Conservation (phyloP, 2,888 invertebrate species). For the Barypeithes pellucidus region DNA sequence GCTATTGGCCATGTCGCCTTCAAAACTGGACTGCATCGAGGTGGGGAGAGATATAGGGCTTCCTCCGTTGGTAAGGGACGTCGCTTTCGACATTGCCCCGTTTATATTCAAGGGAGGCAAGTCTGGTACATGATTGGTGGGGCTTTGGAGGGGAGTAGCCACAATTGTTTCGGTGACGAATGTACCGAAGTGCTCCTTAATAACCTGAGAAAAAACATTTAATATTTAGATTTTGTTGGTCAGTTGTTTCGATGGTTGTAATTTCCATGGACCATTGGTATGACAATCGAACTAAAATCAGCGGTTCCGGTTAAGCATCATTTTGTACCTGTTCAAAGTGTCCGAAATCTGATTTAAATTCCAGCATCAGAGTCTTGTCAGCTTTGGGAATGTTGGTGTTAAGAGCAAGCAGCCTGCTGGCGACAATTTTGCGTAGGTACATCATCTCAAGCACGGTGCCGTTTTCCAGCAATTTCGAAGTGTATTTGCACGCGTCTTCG, state of each 20-base stretch:
- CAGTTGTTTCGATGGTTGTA: too few relatives aligned
- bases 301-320: too few relatives aligned
- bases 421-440: constrained; percentile 80
- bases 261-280: too few relatives aligned
- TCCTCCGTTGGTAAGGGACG: constrained; percentile 79
- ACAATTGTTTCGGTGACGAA: constrained; percentile 78
- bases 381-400: constrained; percentile 88
- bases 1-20: constrained; percentile 76
- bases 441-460: constrained; percentile 91
- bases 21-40: constrained; percentile 85
- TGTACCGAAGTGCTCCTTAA: constrained; percentile 81
- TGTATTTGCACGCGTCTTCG: constrained; percentile 90
- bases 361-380: constrained; percentile 84
- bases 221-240: too few relatives aligned
- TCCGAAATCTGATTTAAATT: constrained; percentile 86
- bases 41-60: constrained; percentile 80
- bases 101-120: constrained; percentile 65
- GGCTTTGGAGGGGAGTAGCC: constrained; percentile 67
- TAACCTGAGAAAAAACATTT: constrained; percentile 67
- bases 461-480: constrained; percentile 85
- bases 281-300: too few relatives aligned
- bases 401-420: constrained; percentile 83
- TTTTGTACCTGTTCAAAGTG: constrained; percentile 78
- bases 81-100: constrained; percentile 50
- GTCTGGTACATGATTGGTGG: constrained; percentile 68